Base-by-base conservation (phyloP, 2,888 invertebrate species). In the Tenthredo mesomela region DNA sequence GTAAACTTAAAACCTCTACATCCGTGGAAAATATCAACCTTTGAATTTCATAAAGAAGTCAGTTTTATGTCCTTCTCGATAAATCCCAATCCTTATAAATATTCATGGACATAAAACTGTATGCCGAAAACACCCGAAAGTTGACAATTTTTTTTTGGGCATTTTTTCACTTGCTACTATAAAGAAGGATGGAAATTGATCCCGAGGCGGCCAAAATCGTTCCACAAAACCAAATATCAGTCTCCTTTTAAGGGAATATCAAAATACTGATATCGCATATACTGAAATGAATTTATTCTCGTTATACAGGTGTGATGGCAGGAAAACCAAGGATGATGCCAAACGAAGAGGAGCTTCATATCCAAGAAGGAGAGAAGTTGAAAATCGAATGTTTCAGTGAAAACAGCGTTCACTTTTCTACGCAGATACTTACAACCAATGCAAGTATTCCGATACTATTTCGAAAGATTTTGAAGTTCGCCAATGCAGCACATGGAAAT, bases 331-430 rank as follows among this genome's bases (percentile, higher is more conserved):
- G 2, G 6, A 77, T 77, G 33, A 54, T 9, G 6, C 40, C 71
- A n/a, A 33, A 12, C 1, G 0, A 15, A 5, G 29, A 25, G 9
- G 50, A 77, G 10, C 10, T 73, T 6, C 3, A 3, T 21, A 77
- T 82, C 50, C 29, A 21, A 29, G 82, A 82, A 33, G 82, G 67
- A 47, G 67, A 50, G 1, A 70, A 82, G 18, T 29, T 82, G 82
- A 47, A 0, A 70, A 47, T 77, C 9, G 0, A 77, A 77, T 77
- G 77, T 33, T 1, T 2, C 2, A 29, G 77, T 15, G 10, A 25
- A 29, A 25, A 37, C 18, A 50, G 21, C 18, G 18, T 77, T 18
- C 25, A 77, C 18, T 77, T 77, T 54, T 50, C 50, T 50, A 47
- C 10, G 33, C 50, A 73, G 25, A 73, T n/a, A 25, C n/a, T 73